phyloP scores from a whole-genome alignment of 2,888 invertebrate genomes.

The Pyrochroa serraticornis region DNA sequence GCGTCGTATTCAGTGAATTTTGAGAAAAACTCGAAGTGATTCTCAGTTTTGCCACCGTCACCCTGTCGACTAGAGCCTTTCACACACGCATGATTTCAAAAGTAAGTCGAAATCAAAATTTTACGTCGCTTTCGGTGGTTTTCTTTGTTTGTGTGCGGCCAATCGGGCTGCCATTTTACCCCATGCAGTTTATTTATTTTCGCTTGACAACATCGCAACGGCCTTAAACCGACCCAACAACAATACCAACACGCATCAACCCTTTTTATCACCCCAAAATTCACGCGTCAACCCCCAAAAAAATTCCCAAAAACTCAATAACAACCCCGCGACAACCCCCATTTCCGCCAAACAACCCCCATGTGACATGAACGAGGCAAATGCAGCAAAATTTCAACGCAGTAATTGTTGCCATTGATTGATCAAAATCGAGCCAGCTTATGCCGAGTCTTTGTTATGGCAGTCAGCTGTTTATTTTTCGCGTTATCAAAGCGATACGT shows the following conservation, averaged over 20 bases:
- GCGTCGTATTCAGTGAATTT: constrained; percentile 43
- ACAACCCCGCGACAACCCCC: too few species aligned
- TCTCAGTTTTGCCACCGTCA: constrained; percentile 42
- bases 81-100: constrained; percentile 49
- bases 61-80: constrained; percentile 32
- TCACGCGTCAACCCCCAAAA: not conserved
- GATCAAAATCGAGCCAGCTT: constrained; percentile 32
- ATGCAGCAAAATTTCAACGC: constrained; percentile 7
- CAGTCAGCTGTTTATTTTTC: constrained; percentile 57
- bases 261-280: not conserved
- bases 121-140: constrained; percentile 16
- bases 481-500: constrained; percentile 42
- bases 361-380: not conserved
- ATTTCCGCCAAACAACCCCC: too few species aligned
- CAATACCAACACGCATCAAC: not conserved
- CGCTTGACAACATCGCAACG: not conserved
- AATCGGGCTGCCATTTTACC: constrained; percentile 50
- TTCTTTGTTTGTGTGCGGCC: constrained; percentile 36
- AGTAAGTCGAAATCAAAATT: constrained; percentile 38
- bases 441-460: constrained; percentile 54
- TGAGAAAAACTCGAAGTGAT: constrained; percentile 44
- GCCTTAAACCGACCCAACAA: constrained; percentile 2
- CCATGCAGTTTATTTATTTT: constrained; percentile 40
- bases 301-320: not conserved
- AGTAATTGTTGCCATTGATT: constrained; percentile 32